These are phyloP conservation scores for Sminthopsis crassicaudata DNA, from an alignment of 2,113 vertebrate genomes.

Conservation along the genomic window DNA sequence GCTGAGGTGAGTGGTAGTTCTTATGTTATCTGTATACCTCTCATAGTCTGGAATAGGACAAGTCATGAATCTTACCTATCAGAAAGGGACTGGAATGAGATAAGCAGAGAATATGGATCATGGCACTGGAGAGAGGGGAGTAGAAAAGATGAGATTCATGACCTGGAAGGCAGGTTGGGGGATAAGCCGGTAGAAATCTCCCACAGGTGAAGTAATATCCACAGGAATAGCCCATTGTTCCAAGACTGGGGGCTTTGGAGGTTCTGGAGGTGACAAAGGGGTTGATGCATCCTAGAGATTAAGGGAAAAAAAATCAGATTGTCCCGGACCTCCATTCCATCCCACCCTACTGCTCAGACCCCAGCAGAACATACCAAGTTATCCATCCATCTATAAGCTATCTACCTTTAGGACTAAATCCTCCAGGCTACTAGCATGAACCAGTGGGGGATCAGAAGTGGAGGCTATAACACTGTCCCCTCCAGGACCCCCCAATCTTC, in stretches of 20 bases:
- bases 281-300: conserved; percentile 61
- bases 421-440: conserved; percentile 91
- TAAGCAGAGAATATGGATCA: neutral
- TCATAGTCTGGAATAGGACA: neutral
- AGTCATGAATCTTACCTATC: neutral
- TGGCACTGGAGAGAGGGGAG: neutral
- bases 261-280: conserved; percentile 55
- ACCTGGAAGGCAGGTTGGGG: conserved; percentile 94
- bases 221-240: conserved; percentile 94
- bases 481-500: conserved; percentile 18
- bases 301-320: neutral
- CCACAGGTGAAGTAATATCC: conserved; percentile 88
- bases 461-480: neutral
- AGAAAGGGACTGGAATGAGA: neutral
- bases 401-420: conserved; percentile 90
- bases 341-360: neutral
- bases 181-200: conserved; percentile 92
- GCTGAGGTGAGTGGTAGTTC: neutral
- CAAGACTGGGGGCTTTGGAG: conserved; percentile 62
- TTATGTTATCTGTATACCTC: neutral
- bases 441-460: conserved; percentile 67
- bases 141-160: neutral
- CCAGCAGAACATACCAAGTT: neutral
- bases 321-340: neutral
- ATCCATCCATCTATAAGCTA: neutral